Conservation (phyloP, 2,113 vertebrate species). For the Hypomesus transpacificus region DNA sequence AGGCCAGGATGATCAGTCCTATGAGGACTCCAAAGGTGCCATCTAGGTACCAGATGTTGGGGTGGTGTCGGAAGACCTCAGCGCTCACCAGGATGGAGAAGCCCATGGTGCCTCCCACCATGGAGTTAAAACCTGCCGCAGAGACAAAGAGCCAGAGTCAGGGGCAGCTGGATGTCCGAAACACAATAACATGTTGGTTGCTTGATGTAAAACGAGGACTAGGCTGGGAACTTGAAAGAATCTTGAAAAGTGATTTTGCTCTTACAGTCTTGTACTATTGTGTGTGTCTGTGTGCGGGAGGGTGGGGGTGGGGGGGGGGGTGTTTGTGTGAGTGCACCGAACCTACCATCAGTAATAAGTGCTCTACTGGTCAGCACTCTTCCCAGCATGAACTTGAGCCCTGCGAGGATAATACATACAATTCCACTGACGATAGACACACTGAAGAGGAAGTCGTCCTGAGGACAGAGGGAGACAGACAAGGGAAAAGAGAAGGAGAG, state of each 20-base stretch:
- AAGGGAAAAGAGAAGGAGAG: neutral
- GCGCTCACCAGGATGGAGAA: slow-evolving; percentile 97
- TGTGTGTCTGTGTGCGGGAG: neutral
- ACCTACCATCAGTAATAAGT: slow-evolving; percentile 93
- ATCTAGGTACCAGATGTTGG: slow-evolving; percentile 91
- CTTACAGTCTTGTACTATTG: neutral
- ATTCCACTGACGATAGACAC: slow-evolving; percentile 95
- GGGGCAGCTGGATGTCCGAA: neutral
- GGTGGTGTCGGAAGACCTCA: slow-evolving; percentile 88
- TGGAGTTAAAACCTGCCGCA: slow-evolving; percentile 89
- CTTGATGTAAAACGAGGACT: neutral
- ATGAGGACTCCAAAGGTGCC: slow-evolving; percentile 91
- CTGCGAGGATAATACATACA: slow-evolving; percentile 84
- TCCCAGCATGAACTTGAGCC: slow-evolving; percentile 94
- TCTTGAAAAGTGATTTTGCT: too few species aligned
- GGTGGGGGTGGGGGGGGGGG: neutral
- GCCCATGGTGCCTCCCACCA: slow-evolving; percentile 93
- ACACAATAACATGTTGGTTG: too few species aligned
- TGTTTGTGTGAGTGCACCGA: neutral
- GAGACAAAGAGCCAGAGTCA: neutral
- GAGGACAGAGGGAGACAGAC: slow-evolving; percentile 25
- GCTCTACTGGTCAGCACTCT: slow-evolving; percentile 94
- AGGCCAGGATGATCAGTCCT: slow-evolving; percentile 91
- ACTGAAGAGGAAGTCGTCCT: slow-evolving; percentile 95
- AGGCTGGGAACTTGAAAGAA: neutral